A percentile compares a stretch with the other conserved stretches of the same genome.
phyloP scores from a whole-genome alignment of 2,888 invertebrate species.

The Hemistola chrysoprasaria region DNA sequence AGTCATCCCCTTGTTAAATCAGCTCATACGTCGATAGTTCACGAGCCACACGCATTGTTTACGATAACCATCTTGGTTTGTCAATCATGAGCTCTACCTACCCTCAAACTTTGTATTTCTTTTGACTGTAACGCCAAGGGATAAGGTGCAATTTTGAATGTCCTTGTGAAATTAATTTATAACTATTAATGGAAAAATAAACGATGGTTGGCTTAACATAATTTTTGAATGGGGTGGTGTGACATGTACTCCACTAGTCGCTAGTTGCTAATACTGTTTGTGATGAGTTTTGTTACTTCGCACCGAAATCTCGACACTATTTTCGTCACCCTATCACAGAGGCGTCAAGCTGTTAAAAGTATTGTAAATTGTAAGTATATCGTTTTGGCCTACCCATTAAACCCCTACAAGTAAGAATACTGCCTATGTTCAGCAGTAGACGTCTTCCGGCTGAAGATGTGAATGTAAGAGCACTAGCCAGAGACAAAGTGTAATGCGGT shows the following conservation, averaged over 20 bases:
- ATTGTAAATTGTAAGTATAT: too few relatives aligned
- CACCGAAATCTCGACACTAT: too few relatives aligned
- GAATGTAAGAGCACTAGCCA: too few relatives aligned
- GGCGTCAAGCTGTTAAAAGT: too few relatives aligned
- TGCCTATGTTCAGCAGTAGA: too few relatives aligned
- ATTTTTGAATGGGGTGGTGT: slow-evolving; percentile 45
- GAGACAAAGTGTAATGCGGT: too few relatives aligned
- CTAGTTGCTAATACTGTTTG: too few relatives aligned
- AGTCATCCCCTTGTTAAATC: slow-evolving; percentile 44
- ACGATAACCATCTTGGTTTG: slow-evolving; percentile 68
- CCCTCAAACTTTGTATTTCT: slow-evolving; percentile 36
- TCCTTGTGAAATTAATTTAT: slow-evolving; percentile 33
- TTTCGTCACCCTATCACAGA: too few relatives aligned
- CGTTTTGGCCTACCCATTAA: too few relatives aligned
- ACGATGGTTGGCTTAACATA: slow-evolving; percentile 46
- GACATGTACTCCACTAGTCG: background rate
- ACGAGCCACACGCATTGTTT: slow-evolving; percentile 72
- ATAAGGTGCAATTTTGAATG: slow-evolving; percentile 11
- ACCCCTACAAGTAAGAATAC: too few relatives aligned
- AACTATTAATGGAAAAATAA: slow-evolving; percentile 47
- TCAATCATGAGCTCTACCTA: slow-evolving; percentile 58
- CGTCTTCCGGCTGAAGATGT: too few relatives aligned
- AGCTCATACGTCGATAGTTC: slow-evolving; percentile 52
- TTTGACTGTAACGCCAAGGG: slow-evolving; percentile 5
- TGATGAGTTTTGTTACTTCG: too few relatives aligned